Conservation (phyloP, 2,113 vertebrate genomes). For the Paraplagusia blochii region DNA sequence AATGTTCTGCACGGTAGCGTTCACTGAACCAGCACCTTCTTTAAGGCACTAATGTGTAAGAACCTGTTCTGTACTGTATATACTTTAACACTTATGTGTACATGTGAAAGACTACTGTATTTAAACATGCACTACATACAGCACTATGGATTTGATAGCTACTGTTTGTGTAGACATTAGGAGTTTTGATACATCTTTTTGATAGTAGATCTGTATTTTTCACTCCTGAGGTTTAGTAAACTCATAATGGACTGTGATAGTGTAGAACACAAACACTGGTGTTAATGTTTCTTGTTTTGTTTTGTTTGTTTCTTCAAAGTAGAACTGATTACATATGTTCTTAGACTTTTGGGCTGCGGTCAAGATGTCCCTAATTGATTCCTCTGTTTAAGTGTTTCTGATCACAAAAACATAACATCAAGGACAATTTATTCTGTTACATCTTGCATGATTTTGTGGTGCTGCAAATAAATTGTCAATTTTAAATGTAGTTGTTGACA, state of each 20-base stretch:
- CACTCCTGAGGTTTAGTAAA: constrained; percentile 27
- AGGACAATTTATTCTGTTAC: no score
- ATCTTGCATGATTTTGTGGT: no score
- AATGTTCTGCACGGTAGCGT: constrained; percentile 35
- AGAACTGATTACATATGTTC: no score
- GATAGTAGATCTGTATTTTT: constrained; percentile 66
- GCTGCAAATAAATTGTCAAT: no score
- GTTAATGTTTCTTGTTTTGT: constrained; percentile 9
- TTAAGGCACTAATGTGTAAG: constrained; percentile 54
- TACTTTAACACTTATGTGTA: constrained; percentile 32
- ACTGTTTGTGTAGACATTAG: constrained; percentile 32
- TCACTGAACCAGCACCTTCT: constrained; percentile 57
- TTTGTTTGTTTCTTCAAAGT: not conserved
- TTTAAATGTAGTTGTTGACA: no score
- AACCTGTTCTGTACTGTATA: constrained; percentile 37
- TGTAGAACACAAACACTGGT: constrained; percentile 4
- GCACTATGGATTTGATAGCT: constrained; percentile 45
- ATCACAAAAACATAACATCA: no score
- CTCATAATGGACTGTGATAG: constrained; percentile 10
- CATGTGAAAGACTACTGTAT: constrained; percentile 33
- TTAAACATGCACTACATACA: constrained; percentile 37
- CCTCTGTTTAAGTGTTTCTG: no score
- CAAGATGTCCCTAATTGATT: no score
- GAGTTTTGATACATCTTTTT: constrained; percentile 65
- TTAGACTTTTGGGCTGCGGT: no score